Conservation (phyloP, 2,113 vertebrate species). For the Myanophis thanlyinensis region DNA sequence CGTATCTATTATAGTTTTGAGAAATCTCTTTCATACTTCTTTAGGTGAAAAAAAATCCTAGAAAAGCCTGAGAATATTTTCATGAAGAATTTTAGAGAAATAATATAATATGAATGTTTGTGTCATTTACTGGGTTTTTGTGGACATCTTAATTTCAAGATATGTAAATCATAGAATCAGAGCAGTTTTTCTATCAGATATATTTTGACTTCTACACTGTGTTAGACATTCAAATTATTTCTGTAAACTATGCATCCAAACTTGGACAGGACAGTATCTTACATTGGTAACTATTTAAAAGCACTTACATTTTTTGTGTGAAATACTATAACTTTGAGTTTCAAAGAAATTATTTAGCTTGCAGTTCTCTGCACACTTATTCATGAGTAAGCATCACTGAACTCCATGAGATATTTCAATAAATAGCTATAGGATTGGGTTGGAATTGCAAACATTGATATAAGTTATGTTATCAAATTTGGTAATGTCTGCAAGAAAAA, state of each 20-base stretch:
- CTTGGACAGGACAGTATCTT: neutral
- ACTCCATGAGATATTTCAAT: neutral
- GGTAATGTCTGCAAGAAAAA: neutral
- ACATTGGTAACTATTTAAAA: neutral
- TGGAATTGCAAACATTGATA: constrained; percentile 64
- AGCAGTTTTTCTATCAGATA: neutral
- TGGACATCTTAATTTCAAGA: neutral
- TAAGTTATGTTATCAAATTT: constrained; percentile 61
- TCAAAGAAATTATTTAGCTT: constrained; percentile 62
- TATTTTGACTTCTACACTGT: constrained; percentile 20
- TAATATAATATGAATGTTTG: neutral
- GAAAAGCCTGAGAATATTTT: constrained; percentile 36
- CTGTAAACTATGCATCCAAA: neutral
- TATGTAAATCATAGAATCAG: neutral
- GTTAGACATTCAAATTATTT: neutral
- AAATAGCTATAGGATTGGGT: neutral
- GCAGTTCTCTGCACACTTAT: neutral
- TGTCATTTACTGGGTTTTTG: neutral
- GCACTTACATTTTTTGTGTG: neutral
- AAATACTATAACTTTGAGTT: constrained; percentile 27
- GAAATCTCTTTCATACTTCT: constrained; percentile 64
- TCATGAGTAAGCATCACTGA: neutral
- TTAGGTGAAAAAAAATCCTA: constrained; percentile 65
- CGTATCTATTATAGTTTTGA: constrained; percentile 58
- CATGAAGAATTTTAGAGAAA: neutral